Percentiles rank a stretch among this genome's conserved stretches.
Evolutionary conservation across 1,140 invertebrate genomes (phyloP).

Genomic region (Drosophila murphyi): DNA sequence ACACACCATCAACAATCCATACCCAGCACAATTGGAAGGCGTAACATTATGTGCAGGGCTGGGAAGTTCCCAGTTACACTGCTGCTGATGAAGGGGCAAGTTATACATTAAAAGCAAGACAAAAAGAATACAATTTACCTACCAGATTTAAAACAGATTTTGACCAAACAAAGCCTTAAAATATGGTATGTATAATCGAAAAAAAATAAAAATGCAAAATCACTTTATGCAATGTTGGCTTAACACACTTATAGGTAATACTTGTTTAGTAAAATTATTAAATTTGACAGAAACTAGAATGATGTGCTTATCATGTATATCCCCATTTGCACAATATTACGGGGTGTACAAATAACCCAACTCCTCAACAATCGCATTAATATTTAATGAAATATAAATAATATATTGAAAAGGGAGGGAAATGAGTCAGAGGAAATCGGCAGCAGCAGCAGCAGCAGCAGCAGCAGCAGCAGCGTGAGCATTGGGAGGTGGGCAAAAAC

Average conservation of each 20-base stretch:
- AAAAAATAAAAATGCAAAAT: not conserved
- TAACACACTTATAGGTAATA: too few relatives aligned
- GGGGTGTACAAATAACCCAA: conserved; percentile 28
- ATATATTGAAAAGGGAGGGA: conserved; percentile 46
- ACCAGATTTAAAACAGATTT: not conserved
- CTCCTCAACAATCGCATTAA: conserved; percentile 63
- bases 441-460: not conserved
- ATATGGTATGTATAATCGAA: not conserved
- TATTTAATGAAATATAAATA: conserved; percentile 77
- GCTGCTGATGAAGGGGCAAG: not conserved
- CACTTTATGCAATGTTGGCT: too few relatives aligned
- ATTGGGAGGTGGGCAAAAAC: not conserved
- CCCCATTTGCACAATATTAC: not conserved
- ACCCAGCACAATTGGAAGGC: conserved; percentile 18
- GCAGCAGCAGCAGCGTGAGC: not conserved
- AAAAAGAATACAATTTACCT: conserved; percentile 15
- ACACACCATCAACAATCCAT: conserved; percentile 22
- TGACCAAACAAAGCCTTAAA: not conserved
- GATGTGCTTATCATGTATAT: not conserved
- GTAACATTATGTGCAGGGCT: conserved; percentile 17
- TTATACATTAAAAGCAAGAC: conserved; percentile 32
- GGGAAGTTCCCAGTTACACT: conserved; percentile 12
- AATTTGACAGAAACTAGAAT: too few relatives aligned
- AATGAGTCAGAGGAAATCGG: conserved; percentile 9
- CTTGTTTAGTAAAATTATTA: too few relatives aligned